phyloP scores from a whole-genome alignment of 2,888 invertebrate genomes.

The Drosophila robusta region DNA sequence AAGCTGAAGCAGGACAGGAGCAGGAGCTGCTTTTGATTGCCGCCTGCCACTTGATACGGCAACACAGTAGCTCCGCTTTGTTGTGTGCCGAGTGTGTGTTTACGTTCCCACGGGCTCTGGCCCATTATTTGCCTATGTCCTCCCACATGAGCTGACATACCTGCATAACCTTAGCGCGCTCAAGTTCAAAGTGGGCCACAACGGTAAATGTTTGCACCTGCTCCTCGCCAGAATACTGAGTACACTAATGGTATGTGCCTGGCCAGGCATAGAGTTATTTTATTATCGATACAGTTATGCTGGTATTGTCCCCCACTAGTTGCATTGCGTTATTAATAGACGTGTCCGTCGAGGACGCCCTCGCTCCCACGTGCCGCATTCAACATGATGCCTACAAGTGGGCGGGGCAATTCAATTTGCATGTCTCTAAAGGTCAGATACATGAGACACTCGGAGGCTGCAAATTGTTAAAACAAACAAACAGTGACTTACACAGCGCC shows the following conservation, averaged over 20 bases:
- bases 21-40: constrained; percentile 58
- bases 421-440: constrained; percentile 20
- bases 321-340: constrained; percentile 33
- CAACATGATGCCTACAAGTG: background rate
- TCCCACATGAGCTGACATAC: constrained; percentile 5
- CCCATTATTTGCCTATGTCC: constrained; percentile 54
- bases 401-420: constrained; percentile 24
- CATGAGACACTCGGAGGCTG: background rate
- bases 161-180: constrained; percentile 3
- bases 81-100: constrained; percentile 15
- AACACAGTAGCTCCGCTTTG: constrained; percentile 32
- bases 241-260: background rate
- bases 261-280: constrained; percentile 35
- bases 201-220: constrained; percentile 40
- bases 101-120: constrained; percentile 50
- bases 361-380: background rate
- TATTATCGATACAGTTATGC: constrained; percentile 38
- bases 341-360: constrained; percentile 1
- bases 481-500: background rate
- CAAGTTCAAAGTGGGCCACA: constrained; percentile 49
- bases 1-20: constrained; percentile 7
- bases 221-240: background rate
- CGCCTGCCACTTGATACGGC: constrained; percentile 62
- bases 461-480: constrained; percentile 8
- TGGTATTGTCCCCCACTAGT: constrained; percentile 17